Conservation (phyloP, 2,888 invertebrate genomes). For the Thymelicus lineola region DNA sequence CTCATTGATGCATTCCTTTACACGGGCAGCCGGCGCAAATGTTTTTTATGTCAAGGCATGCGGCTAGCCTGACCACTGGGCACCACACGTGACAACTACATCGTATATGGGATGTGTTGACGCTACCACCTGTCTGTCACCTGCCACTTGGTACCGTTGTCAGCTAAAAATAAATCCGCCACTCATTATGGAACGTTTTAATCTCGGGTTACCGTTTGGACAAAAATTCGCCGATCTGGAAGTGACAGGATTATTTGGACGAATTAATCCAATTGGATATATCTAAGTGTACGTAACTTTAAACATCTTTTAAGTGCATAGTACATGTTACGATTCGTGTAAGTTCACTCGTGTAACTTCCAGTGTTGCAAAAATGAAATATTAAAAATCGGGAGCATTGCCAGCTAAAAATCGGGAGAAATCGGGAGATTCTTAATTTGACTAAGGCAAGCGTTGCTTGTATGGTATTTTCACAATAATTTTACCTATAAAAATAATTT, state of each 20-base stretch:
- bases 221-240: too few relatives aligned
- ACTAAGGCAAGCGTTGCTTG: too few relatives aligned
- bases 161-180: conserved; percentile 17
- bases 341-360: not conserved
- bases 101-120: not conserved
- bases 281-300: too few relatives aligned
- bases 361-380: too few relatives aligned
- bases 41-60: conserved; percentile 31
- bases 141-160: conserved; percentile 13
- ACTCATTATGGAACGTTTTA: not conserved
- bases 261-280: not conserved
- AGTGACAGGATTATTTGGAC: not conserved
- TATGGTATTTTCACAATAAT: too few relatives aligned
- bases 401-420: too few relatives aligned
- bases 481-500: too few relatives aligned
- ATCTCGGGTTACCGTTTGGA: not conserved
- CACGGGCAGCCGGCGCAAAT: conserved; percentile 21
- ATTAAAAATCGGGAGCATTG: too few relatives aligned
- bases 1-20: conserved; percentile 19
- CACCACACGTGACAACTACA: conserved; percentile 16
- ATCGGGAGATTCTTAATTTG: too few relatives aligned
- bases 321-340: not conserved
- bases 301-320: too few relatives aligned
- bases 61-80: not conserved
- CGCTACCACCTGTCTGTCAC: conserved; percentile 18